These are phyloP conservation scores for Hippoglossus stenolepis DNA, from an alignment of 2,113 vertebrate species.

Conservation along the genomic window DNA sequence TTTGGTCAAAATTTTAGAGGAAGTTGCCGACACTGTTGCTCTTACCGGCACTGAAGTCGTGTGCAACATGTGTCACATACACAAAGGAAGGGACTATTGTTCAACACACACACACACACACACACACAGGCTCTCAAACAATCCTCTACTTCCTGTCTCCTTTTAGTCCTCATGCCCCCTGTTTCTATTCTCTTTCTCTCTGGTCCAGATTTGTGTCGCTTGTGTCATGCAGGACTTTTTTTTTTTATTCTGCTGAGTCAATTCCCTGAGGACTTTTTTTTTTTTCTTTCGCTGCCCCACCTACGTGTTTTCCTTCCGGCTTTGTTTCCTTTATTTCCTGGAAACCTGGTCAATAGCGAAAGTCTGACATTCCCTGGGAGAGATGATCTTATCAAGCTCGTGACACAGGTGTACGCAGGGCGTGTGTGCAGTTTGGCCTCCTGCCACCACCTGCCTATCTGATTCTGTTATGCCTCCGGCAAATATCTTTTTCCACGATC, in stretches of 20 bases:
- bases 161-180: too few species aligned
- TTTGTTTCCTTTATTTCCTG: conserved; percentile 67
- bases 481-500: background rate
- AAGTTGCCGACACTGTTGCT: conserved; percentile 48
- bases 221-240: conserved; percentile 71
- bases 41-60: conserved; percentile 52
- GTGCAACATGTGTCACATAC: conserved; percentile 13
- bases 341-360: conserved; percentile 64
- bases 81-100: conserved; percentile 49
- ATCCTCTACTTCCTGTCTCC: background rate
- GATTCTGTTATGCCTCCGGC: background rate
- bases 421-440: conserved; percentile 26
- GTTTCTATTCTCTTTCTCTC: conserved; percentile 1
- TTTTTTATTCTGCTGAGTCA: conserved; percentile 66
- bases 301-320: conserved; percentile 63
- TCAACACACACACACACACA: background rate
- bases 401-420: conserved; percentile 42
- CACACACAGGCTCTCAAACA: background rate
- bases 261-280: conserved; percentile 47
- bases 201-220: background rate
- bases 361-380: conserved; percentile 40
- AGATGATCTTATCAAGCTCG: background rate
- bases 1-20: conserved; percentile 63
- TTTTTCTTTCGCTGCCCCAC: conserved; percentile 31
- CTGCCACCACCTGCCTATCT: conserved; percentile 33